These are phyloP conservation scores for Sebastes fasciatus DNA, from an alignment of 2,113 vertebrate species.

Conservation along the genomic window DNA sequence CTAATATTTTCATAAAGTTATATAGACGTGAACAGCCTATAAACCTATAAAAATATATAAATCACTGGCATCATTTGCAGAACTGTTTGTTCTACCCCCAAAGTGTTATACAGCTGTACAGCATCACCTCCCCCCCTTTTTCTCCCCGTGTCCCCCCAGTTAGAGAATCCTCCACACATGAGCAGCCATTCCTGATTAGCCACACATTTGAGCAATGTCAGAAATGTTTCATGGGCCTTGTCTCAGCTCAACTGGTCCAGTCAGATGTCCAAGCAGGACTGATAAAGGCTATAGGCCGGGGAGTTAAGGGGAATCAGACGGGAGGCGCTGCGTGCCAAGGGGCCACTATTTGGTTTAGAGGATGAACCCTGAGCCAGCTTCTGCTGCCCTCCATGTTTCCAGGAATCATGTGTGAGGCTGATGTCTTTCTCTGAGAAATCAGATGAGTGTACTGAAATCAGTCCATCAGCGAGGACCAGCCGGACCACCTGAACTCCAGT, in stretches of 20 bases:
- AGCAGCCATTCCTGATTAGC: constrained; percentile 80
- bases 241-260: constrained; percentile 53
- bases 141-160: constrained; percentile 27
- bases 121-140: constrained; percentile 14
- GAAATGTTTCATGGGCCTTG: constrained; percentile 75
- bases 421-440: constrained; percentile 43
- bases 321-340: constrained; percentile 11
- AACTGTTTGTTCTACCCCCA: constrained; percentile 1
- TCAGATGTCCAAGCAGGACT: constrained; percentile 36
- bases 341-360: constrained; percentile 21
- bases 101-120: constrained; percentile 34
- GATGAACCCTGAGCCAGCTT: constrained; percentile 20
- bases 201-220: constrained; percentile 81
- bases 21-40: constrained; percentile 20
- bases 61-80: constrained; percentile 20
- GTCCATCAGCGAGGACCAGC: neutral
- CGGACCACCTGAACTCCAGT: constrained; percentile 36
- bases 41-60: constrained; percentile 33
- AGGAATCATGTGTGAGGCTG: neutral
- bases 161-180: constrained; percentile 57
- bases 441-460: constrained; percentile 17
- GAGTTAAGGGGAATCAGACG: constrained; percentile 28
- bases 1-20: constrained; percentile 28
- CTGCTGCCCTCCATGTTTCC: constrained; percentile 2
- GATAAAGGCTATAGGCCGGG: constrained; percentile 43